A percentile compares a stretch with the other conserved stretches of the same genome.
These are phyloP conservation scores for Lanistes nyassanus DNA, from an alignment of 1,140 invertebrate species.

Conservation along the genomic window DNA sequence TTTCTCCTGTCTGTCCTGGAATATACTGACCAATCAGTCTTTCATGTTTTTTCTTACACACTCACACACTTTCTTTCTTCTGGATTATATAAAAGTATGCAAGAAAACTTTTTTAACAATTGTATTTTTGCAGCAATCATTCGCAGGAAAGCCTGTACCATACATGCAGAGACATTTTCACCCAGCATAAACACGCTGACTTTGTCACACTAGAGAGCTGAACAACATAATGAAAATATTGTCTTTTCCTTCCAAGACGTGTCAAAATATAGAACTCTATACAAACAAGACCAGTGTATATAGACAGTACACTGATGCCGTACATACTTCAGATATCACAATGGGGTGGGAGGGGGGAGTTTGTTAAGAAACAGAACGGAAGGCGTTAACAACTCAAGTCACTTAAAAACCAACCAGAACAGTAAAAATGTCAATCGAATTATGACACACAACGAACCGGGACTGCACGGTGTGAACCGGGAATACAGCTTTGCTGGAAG, in stretches of 20 bases:
- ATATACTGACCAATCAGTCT: too few relatives aligned
- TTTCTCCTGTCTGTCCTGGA: background rate
- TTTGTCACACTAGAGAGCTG: conserved; percentile 3
- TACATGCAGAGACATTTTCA: background rate
- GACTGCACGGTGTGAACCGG: too few relatives aligned
- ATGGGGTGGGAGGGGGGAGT: background rate
- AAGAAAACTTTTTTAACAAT: background rate
- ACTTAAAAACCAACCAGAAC: background rate
- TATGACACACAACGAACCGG: background rate
- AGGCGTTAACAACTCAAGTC: background rate
- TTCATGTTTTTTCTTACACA: background rate
- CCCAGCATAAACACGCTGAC: conserved; percentile 1
- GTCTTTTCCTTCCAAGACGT: conserved; percentile 10
- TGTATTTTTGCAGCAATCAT: conserved; percentile 10
- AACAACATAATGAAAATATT: conserved; percentile 17
- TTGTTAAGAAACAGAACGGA: background rate
- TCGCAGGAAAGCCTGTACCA: background rate
- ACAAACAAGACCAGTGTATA: background rate
- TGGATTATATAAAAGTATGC: background rate
- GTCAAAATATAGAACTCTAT: conserved; percentile 22
- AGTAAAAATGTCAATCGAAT: background rate
- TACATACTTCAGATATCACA: background rate
- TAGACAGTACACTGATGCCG: background rate
- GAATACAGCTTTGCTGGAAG: too few relatives aligned
- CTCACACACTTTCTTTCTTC: conserved; percentile 1